Percentiles rank a stretch among this genome's conserved stretches.
phyloP scores from a whole-genome alignment of 2,888 invertebrate species.

The Agonum fuliginosum region DNA sequence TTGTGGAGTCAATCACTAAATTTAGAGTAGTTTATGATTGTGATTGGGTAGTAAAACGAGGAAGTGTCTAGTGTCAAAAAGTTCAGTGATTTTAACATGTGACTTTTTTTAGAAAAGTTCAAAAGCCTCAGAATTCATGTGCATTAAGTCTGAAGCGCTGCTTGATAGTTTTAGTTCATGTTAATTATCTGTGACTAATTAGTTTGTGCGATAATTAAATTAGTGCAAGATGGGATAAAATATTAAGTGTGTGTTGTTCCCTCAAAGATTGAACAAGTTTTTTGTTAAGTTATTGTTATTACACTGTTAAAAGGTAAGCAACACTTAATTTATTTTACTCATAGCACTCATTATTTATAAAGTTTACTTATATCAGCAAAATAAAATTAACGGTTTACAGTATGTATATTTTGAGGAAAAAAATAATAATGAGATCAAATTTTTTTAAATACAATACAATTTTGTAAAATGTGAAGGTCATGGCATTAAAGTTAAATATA shows the following conservation, averaged over 20 bases:
- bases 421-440: too few relatives aligned
- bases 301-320: slow-evolving; percentile 34
- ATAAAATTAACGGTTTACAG: too few relatives aligned
- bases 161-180: slow-evolving; percentile 36
- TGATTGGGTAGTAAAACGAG: slow-evolving; percentile 15
- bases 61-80: slow-evolving; percentile 32
- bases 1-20: background rate
- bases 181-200: slow-evolving; percentile 58
- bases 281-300: slow-evolving; percentile 10
- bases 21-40: slow-evolving; percentile 21
- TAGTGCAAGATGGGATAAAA: slow-evolving; percentile 52
- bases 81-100: slow-evolving; percentile 45
- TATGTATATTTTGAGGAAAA: too few relatives aligned
- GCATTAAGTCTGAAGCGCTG: slow-evolving; percentile 5
- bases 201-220: slow-evolving; percentile 34
- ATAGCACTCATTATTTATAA: too few relatives aligned
- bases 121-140: slow-evolving; percentile 35
- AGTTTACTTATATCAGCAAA: too few relatives aligned
- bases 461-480: slow-evolving; percentile 9
- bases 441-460: background rate
- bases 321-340: background rate
- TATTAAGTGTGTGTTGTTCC: slow-evolving; percentile 16
- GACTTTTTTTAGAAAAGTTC: slow-evolving; percentile 44
- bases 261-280: slow-evolving; percentile 8
- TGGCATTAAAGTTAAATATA: background rate